Conservation (phyloP, 53 echinoderm and acorn worm genomes). For the Antedon mediterranea region DNA sequence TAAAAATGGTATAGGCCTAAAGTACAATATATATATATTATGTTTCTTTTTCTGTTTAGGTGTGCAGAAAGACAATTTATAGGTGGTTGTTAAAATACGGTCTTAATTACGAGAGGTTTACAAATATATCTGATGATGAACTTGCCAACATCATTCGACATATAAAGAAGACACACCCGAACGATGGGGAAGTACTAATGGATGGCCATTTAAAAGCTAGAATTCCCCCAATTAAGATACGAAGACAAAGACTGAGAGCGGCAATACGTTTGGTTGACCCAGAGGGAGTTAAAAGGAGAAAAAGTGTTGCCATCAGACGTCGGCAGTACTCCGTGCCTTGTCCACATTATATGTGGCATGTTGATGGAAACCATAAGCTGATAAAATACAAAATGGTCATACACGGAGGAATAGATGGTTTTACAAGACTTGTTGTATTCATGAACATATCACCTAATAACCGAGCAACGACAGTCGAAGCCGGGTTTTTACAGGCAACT, state of each 20-base stretch:
- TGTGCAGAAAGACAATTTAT: no score
- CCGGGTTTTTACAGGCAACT: slow-evolving; percentile 17
- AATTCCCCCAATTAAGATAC: slow-evolving; percentile 2
- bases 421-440: slow-evolving; percentile 14
- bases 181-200: neutral
- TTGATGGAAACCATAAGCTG: slow-evolving; percentile 36
- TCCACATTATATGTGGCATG: slow-evolving; percentile 31
- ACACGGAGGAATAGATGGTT: slow-evolving; percentile 48
- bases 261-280: slow-evolving; percentile 19
- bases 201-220: slow-evolving; percentile 19
- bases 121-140: neutral
- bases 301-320: slow-evolving; percentile 10
- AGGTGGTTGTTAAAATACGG: no score
- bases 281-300: slow-evolving; percentile 14
- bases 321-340: slow-evolving; percentile 20
- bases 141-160: neutral
- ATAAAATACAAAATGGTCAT: slow-evolving; percentile 37
- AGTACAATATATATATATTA: no score
- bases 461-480: slow-evolving; percentile 11
- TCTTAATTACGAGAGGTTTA: neutral
- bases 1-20: no score
- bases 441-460: slow-evolving; percentile 26
- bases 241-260: slow-evolving; percentile 11
- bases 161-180: neutral
- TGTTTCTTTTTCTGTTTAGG: no score